phyloP scores from a whole-genome alignment of 2,113 vertebrate genomes.

The Ailuropoda melanoleuca region DNA sequence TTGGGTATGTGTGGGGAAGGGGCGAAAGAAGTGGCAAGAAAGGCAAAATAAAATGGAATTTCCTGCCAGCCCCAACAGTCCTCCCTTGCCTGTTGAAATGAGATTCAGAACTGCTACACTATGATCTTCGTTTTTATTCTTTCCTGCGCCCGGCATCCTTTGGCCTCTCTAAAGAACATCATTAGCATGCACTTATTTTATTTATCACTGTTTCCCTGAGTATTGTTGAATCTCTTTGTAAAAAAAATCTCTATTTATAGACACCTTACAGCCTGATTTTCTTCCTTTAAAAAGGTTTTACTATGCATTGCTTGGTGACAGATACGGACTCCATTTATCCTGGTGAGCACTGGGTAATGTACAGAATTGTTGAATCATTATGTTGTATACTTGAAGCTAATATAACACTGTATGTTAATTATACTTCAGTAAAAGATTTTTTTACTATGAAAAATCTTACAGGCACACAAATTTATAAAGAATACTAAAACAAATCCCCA shows the following conservation, averaged over 20 bases:
- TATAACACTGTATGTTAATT: neutral
- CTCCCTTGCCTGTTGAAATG: neutral
- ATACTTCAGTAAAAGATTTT: neutral
- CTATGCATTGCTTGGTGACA: neutral
- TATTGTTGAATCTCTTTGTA: neutral
- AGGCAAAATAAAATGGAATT: neutral
- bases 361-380: neutral
- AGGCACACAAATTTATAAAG: neutral
- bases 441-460: neutral
- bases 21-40: neutral
- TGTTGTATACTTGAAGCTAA: neutral
- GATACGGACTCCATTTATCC: neutral
- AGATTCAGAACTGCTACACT: neutral
- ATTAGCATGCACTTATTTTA: neutral
- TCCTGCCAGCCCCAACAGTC: neutral
- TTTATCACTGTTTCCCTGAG: neutral
- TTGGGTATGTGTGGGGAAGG: neutral
- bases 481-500: neutral
- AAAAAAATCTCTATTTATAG: neutral
- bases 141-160: neutral
- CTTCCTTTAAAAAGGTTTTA: neutral
- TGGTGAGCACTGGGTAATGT: neutral
- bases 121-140: neutral
- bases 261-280: neutral
- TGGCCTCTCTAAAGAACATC: neutral